These are phyloP conservation scores for Hyperopisus bebe DNA, from an alignment of 2,113 vertebrate genomes.

Conservation along the genomic window DNA sequence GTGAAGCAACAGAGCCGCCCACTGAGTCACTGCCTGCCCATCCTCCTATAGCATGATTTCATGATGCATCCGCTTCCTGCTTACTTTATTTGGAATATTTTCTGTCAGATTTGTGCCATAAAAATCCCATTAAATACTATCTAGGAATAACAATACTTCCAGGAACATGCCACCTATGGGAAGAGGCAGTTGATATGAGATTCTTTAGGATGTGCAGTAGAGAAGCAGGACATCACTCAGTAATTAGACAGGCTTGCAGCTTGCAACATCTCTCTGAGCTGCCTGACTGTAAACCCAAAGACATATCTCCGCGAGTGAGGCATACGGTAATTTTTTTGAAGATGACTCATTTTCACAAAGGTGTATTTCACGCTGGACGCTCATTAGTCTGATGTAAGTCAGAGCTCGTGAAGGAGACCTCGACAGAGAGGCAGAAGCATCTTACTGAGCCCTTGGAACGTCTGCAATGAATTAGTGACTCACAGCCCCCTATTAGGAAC, in stretches of 20 bases:
- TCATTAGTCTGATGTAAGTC: slow-evolving; percentile 8
- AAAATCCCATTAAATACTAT: neutral
- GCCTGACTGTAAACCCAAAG: neutral
- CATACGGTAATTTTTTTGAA: neutral
- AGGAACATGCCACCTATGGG: neutral
- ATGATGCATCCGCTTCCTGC: neutral
- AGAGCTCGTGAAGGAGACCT: neutral
- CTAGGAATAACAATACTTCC: neutral
- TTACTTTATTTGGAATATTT: neutral
- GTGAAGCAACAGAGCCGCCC: neutral
- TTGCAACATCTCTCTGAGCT: neutral
- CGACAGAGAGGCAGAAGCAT: neutral
- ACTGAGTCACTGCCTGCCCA: neutral
- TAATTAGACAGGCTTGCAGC: neutral
- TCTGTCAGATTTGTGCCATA: neutral
- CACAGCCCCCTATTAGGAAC: neutral
- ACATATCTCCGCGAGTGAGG: neutral
- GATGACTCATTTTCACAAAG: slow-evolving; percentile 13
- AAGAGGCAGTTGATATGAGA: neutral
- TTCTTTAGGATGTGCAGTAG: neutral
- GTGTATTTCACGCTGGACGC: neutral
- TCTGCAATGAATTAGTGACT: slow-evolving; percentile 12
- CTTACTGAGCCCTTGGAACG: neutral
- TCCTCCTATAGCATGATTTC: neutral
- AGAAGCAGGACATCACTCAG: neutral